Evolutionary conservation across 2,113 vertebrate genomes (phyloP).

Genomic region (Zapus hudsonius): DNA sequence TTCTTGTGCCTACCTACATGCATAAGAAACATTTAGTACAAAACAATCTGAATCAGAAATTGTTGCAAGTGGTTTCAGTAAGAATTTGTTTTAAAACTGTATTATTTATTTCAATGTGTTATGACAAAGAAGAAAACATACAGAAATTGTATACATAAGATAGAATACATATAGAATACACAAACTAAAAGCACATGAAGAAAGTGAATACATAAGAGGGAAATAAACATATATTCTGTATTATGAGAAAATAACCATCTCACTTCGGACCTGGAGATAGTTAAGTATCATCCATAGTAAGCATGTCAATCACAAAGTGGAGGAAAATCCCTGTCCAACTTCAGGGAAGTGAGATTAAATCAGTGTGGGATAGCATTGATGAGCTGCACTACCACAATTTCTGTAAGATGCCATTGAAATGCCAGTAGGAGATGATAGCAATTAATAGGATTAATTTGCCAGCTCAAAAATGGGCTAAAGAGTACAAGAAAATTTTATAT

Average conservation of each 20-base stretch:
- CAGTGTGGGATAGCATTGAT: slow-evolving; percentile 11
- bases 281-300: slow-evolving; percentile 65
- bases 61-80: slow-evolving; percentile 56
- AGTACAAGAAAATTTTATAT: background rate
- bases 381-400: background rate
- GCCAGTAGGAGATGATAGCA: slow-evolving; percentile 18
- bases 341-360: slow-evolving; percentile 69
- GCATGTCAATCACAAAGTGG: slow-evolving; percentile 10
- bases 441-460: background rate
- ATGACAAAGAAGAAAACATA: slow-evolving; percentile 57
- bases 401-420: slow-evolving; percentile 31
- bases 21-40: slow-evolving; percentile 50
- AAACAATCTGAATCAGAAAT: slow-evolving; percentile 61
- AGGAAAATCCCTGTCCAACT: background rate
- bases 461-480: slow-evolving; percentile 38
- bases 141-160: background rate
- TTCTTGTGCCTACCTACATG: slow-evolving; percentile 30
- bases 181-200: background rate
- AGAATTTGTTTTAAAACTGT: slow-evolving; percentile 59
- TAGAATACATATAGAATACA: too few relatives aligned
- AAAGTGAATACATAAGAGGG: background rate
- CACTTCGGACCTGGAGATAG: slow-evolving; percentile 40
- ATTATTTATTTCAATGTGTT: slow-evolving; percentile 61
- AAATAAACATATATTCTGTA: slow-evolving; percentile 46
- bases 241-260: slow-evolving; percentile 60